Percentiles rank a stretch among this genome's conserved stretches.
phyloP scores from a whole-genome alignment of 2,113 vertebrate species.

The Tympanuchus pallidicinctus region DNA sequence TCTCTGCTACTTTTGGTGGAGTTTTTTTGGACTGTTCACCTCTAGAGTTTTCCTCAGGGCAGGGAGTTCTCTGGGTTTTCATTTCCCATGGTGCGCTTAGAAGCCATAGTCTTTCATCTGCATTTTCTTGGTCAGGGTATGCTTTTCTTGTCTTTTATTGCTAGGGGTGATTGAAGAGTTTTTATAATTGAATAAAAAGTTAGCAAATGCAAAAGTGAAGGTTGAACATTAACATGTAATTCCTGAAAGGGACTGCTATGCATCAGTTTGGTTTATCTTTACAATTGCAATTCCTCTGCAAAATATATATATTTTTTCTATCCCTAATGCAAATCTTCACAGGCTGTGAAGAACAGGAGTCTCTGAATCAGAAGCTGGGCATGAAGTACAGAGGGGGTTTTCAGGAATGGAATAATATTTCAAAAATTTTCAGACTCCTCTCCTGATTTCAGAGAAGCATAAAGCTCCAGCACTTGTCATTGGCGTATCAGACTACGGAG shows the following conservation, averaged over 20 bases:
- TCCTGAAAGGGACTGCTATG: background rate
- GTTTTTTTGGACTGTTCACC: conserved; percentile 39
- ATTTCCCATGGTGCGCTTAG: conserved; percentile 55
- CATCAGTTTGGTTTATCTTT: background rate
- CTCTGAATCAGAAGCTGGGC: background rate
- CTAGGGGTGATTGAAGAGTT: background rate
- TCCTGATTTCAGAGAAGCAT: background rate
- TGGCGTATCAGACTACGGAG: background rate
- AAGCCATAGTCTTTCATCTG: conserved; percentile 47
- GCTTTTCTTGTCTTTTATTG: conserved; percentile 1
- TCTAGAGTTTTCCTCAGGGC: conserved; percentile 51
- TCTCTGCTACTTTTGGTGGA: conserved; percentile 17
- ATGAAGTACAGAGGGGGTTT: background rate
- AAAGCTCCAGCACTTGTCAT: background rate
- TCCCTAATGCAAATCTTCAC: background rate
- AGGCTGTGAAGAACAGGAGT: background rate
- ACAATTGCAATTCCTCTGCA: background rate
- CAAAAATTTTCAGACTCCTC: background rate
- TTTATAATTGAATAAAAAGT: background rate
- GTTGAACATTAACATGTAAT: background rate
- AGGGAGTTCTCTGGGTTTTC: conserved; percentile 58
- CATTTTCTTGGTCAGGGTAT: conserved; percentile 20
- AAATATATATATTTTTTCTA: background rate
- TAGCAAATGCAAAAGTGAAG: background rate
- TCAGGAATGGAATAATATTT: background rate